Percentiles rank a stretch among this genome's conserved stretches.
Conservation (phyloP, 2,888 invertebrate species). For the Sesamia inferens region DNA sequence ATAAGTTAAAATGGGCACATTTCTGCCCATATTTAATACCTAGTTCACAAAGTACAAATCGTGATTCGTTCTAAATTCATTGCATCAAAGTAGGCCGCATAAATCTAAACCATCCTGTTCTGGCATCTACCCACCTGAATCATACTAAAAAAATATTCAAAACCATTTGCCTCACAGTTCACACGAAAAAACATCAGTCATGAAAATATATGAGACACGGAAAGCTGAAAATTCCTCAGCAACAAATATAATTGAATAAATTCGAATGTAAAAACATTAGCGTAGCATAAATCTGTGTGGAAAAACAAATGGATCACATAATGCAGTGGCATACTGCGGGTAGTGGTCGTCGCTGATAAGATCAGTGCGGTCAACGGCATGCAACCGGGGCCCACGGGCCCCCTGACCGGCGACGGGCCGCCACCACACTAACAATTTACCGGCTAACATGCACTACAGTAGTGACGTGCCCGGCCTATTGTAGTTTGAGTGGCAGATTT, state of each 20-base stretch:
- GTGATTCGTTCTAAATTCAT: conserved; percentile 12
- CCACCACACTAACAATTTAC: conserved; percentile 36
- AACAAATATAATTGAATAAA: conserved; percentile 63
- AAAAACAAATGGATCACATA: conserved; percentile 73
- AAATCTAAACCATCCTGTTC: conserved; percentile 33
- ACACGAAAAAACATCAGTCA: conserved; percentile 54
- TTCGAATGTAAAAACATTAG: conserved; percentile 63
- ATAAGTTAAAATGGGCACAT: background rate
- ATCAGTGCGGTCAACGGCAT: conserved; percentile 68
- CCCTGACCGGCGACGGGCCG: conserved; percentile 43
- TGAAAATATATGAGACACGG: conserved; percentile 56
- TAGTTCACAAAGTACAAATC: background rate
- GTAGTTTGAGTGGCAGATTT: background rate
- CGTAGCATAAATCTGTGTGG: conserved; percentile 70
- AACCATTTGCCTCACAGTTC: conserved; percentile 41
- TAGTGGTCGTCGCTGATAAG: conserved; percentile 56
- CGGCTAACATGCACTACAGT: conserved; percentile 33
- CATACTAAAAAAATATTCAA: conserved; percentile 28
- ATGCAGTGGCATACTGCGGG: conserved; percentile 64
- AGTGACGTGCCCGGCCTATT: conserved; percentile 39
- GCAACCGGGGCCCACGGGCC: conserved; percentile 40
- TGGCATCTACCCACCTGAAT: conserved; percentile 20
- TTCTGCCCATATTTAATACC: background rate
- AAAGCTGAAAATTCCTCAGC: conserved; percentile 52
- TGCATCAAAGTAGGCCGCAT: conserved; percentile 31